Evolutionary conservation across 2,797 vertebrate species (phyloP).

Genomic region (Peromyscus melanophrys): DNA sequence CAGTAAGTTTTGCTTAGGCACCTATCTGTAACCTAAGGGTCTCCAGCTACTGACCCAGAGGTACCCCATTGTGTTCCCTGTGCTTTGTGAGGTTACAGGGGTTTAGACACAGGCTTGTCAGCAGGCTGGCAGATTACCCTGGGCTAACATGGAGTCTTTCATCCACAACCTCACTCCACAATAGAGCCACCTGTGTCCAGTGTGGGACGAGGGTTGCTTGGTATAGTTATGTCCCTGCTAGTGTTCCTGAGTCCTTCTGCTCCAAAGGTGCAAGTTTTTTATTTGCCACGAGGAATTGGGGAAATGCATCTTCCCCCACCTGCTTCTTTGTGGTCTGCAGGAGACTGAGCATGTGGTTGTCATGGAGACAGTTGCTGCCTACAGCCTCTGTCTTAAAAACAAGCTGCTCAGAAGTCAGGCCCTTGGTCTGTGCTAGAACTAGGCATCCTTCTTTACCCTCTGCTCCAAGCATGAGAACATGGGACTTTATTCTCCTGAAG

Average conservation of each 20-base stretch:
- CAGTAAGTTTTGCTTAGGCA: neutral
- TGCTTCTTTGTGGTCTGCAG: neutral
- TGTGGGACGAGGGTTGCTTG: neutral
- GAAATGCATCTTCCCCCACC: neutral
- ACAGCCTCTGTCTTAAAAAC: constrained; percentile 12
- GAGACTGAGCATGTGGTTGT: neutral
- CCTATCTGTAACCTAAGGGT: neutral
- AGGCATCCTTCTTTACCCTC: neutral
- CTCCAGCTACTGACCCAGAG: neutral
- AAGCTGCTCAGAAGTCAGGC: neutral
- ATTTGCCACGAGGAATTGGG: neutral
- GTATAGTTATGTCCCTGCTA: neutral
- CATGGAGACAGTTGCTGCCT: constrained; percentile 22
- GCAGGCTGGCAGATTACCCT: neutral
- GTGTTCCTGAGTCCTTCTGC: neutral
- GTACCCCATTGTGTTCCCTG: rapidly evolving
- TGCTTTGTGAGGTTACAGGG: neutral
- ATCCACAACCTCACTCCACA: rapidly evolving
- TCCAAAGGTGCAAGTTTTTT: neutral
- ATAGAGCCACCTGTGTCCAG: neutral
- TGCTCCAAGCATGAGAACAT: rapidly evolving
- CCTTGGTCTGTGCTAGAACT: neutral
- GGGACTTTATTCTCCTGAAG: neutral
- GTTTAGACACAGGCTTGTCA: neutral
- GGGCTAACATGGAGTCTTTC: neutral